Evolutionary conservation across 2,797 vertebrate species (phyloP).

Genomic region (Pogoniulus pusillus): DNA sequence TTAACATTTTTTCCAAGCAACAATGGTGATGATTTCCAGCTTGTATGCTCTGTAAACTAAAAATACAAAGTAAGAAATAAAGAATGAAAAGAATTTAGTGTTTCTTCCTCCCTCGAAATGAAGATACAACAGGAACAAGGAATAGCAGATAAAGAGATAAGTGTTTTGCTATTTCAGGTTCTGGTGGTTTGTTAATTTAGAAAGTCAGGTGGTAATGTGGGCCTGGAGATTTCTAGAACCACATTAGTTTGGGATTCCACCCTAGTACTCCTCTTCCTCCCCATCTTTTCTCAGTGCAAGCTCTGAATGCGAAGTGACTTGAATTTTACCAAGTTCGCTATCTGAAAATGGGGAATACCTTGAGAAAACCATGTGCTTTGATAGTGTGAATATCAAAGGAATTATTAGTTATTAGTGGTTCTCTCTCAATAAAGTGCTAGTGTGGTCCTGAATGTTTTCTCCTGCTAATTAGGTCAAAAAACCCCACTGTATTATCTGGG

Average conservation of each 20-base stretch:
- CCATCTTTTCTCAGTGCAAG: background rate
- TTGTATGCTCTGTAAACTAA: background rate
- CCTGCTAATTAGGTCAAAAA: background rate
- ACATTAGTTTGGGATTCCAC: background rate
- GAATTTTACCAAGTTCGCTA: background rate
- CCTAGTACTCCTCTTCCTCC: background rate
- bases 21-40: background rate
- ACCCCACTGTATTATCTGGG: background rate
- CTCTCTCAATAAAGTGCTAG: background rate
- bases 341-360: background rate
- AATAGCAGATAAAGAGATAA: background rate
- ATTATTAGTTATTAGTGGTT: background rate
- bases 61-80: background rate
- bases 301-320: background rate
- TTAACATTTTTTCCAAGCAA: background rate
- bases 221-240: background rate
- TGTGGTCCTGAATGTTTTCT: background rate
- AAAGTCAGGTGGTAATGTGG: background rate
- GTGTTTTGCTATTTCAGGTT: background rate
- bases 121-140: slow-evolving; percentile 23
- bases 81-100: slow-evolving; percentile 25
- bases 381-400: background rate
- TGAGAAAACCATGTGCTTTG: background rate
- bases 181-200: background rate
- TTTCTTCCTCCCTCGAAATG: background rate